Conservation (phyloP, 2,888 invertebrate species). For the Caenorhabditis sp. region DNA sequence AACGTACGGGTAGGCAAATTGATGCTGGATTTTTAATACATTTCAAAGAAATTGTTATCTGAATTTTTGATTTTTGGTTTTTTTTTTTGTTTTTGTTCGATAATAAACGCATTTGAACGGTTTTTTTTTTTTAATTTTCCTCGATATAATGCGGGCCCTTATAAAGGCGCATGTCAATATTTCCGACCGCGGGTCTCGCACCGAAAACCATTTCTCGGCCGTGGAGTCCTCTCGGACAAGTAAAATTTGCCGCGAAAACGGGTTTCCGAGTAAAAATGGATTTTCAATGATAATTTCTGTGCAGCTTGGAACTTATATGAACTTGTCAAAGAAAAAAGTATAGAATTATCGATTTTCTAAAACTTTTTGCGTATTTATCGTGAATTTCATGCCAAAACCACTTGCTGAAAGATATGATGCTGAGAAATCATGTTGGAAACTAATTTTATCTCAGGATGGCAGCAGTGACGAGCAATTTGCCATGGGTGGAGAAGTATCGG, state of each 20-base stretch:
- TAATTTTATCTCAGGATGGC: slow-evolving; percentile 9
- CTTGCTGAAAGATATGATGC: too few species aligned
- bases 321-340: neutral
- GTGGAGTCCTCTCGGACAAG: slow-evolving; percentile 11
- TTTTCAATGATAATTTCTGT: neutral
- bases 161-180: neutral
- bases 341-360: neutral
- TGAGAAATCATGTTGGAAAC: too few species aligned
- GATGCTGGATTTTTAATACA: too few species aligned
- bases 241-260: slow-evolving; percentile 4
- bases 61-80: too few species aligned
- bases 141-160: too few species aligned
- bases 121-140: too few species aligned
- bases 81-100: too few species aligned
- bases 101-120: too few species aligned
- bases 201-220: neutral
- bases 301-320: too few species aligned
- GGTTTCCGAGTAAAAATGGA: neutral
- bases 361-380: too few species aligned
- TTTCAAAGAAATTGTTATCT: too few species aligned
- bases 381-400: neutral
- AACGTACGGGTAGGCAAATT: too few species aligned
- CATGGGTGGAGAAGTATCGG: slow-evolving; percentile 97
- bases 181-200: neutral
- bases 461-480: slow-evolving; percentile 64